A percentile compares a stretch with the other conserved stretches of the same genome.
Evolutionary conservation across 2,888 invertebrate genomes (phyloP).

Genomic region (Autographa gamma): DNA sequence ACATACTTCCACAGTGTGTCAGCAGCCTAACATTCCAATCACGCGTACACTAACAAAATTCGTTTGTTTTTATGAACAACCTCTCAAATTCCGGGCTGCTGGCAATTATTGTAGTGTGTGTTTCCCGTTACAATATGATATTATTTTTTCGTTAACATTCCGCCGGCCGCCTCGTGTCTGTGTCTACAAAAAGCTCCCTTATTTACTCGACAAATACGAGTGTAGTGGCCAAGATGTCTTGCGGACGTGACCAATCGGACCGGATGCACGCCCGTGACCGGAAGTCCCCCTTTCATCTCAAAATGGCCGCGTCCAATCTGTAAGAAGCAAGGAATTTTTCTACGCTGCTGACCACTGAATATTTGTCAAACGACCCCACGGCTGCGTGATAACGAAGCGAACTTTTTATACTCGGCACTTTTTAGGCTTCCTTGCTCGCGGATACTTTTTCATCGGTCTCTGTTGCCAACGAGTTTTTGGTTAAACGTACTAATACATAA

Average conservation of each 20-base stretch:
- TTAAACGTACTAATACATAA: neutral
- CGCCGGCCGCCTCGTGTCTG: constrained; percentile 64
- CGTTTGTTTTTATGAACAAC: constrained; percentile 66
- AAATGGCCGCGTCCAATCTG: constrained; percentile 84
- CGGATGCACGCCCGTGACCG: constrained; percentile 84
- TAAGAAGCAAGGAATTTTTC: constrained; percentile 83
- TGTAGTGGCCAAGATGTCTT: constrained; percentile 55
- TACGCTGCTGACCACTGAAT: constrained; percentile 82
- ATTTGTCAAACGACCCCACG: constrained; percentile 76
- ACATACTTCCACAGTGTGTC: constrained; percentile 17
- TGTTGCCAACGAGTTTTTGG: constrained; percentile 18
- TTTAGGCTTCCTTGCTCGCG: constrained; percentile 71
- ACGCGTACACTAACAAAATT: constrained; percentile 52
- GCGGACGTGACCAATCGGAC: constrained; percentile 71
- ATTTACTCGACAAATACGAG: constrained; percentile 69
- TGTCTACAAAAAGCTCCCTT: constrained; percentile 70
- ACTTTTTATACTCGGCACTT: constrained; percentile 74
- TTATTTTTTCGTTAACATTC: constrained; percentile 74
- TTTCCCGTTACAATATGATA: constrained; percentile 71
- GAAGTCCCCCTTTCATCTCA: constrained; percentile 85
- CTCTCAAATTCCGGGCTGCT: constrained; percentile 60
- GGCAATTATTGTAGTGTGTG: constrained; percentile 63
- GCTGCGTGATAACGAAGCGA: constrained; percentile 72
- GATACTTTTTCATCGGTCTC: constrained; percentile 56
- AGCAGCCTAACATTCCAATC: constrained; percentile 55